Evolutionary conservation across 2,113 vertebrate species (phyloP).

Genomic region (Puma concolor): DNA sequence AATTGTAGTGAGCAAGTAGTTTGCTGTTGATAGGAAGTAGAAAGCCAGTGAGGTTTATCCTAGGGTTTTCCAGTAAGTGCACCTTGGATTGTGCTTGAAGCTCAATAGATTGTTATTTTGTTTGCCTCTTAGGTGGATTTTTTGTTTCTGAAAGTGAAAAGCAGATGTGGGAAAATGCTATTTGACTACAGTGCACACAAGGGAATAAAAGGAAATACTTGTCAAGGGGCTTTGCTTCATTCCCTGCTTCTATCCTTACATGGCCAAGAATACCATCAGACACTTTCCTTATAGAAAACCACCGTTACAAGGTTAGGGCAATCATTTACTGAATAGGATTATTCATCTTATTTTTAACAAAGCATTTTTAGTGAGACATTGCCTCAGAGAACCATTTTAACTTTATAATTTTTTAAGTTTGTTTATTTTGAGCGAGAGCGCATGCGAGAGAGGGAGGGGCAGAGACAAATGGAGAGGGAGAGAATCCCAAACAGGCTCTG

Average conservation of each 20-base stretch:
- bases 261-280: neutral
- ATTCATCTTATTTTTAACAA: slow-evolving; percentile 43
- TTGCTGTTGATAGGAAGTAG: neutral
- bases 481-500: no score
- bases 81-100: neutral
- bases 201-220: neutral
- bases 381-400: neutral
- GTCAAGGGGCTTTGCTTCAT: neutral
- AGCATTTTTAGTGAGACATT: neutral
- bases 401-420: no score
- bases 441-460: no score
- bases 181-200: neutral
- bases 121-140: neutral
- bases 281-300: slow-evolving; percentile 33
- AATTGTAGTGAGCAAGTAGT: neutral
- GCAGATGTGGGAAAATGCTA: neutral
- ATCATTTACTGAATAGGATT: slow-evolving; percentile 11
- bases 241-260: neutral
- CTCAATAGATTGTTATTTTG: neutral
- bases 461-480: no score
- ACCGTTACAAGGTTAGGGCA: neutral
- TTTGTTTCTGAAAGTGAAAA: neutral
- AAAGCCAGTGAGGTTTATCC: neutral
- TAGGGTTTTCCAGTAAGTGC: neutral
- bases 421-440: no score